phyloP scores from a whole-genome alignment of 2,888 invertebrate species.

The Lissonota sp. region DNA sequence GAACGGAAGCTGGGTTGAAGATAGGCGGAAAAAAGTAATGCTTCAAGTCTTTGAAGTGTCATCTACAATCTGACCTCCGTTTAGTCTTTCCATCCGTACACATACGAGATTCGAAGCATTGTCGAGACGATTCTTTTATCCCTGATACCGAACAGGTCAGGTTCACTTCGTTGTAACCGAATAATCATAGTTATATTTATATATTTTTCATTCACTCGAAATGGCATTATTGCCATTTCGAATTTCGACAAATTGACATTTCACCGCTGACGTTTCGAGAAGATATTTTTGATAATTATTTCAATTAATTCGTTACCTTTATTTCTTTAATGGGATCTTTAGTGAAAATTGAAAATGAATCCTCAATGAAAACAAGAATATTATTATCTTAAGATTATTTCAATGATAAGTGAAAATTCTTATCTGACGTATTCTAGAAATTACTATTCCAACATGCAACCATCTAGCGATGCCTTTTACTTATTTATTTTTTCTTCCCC shows the following conservation, averaged over 20 bases:
- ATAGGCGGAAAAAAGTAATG: slow-evolving; percentile 54
- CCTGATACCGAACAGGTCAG: slow-evolving; percentile 53
- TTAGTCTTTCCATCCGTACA: slow-evolving; percentile 48
- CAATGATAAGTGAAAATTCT: slow-evolving; percentile 9
- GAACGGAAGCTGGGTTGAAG: slow-evolving; percentile 31
- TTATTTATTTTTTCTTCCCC: slow-evolving; percentile 22
- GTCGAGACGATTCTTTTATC: slow-evolving; percentile 44
- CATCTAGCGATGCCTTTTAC: slow-evolving; percentile 15
- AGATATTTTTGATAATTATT: slow-evolving; percentile 24
- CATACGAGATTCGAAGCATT: slow-evolving; percentile 14
- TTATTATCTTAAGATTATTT: slow-evolving; percentile 5
- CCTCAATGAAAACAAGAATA: background rate
- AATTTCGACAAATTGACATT: slow-evolving; percentile 15
- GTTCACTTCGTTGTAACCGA: slow-evolving; percentile 50
- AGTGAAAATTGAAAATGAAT: slow-evolving; percentile 8
- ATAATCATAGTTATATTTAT: slow-evolving; percentile 51
- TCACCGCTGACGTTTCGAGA: background rate
- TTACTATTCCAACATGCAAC: slow-evolving; percentile 32
- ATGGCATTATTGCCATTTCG: slow-evolving; percentile 34
- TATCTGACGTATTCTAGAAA: slow-evolving; percentile 25
- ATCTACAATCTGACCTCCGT: slow-evolving; percentile 67
- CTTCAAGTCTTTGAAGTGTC: slow-evolving; percentile 55
- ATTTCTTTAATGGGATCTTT: background rate
- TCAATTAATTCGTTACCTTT: slow-evolving; percentile 5
- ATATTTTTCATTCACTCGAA: slow-evolving; percentile 37